Base-by-base conservation (phyloP, 2,888 invertebrate species). In the Lochmaea capreae region DNA sequence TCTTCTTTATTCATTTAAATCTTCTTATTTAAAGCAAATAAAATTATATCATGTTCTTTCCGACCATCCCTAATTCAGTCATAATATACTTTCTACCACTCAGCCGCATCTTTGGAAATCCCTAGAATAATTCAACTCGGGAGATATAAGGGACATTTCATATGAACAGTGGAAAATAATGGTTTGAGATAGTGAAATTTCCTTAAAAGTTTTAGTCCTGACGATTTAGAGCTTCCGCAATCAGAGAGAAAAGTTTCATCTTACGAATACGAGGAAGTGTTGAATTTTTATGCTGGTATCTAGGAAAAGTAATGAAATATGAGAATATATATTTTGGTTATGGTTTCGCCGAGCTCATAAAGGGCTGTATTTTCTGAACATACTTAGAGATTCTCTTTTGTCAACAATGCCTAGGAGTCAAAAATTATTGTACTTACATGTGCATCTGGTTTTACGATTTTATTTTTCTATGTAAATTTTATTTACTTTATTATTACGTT, bases 211-310 rank as follows among this genome's bases (percentile, higher is more conserved):
- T 75, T 75, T 62, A 68, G 75, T 54, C 72, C 61, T 39, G 54
- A 72, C 75, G 72, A 75, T 75, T 72, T 75, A 75, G 61, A 49
- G 72, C 49, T 75, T 75, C 75, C 75, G 75, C 75, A 75, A 75
- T 75, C 75, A 72, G 61, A 69, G 62, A 54, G 16, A 72, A 71
- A 65, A 69, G 65, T 72, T 72, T 75, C 74, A 54, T 65, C 74
- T 52, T 67, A 46, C 70, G 68, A 72, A 72, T 75, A 71, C 71
- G 68, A 72, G 74, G 65, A 72, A 62, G 59, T 65, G 67, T 68
- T 69, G 75, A 66, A 69, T 75, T 71, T 75, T 75, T 75, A 67
- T 62, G 69, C 26, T 62, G 67, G 62, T 69, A 72, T 69, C 54
- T 67, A 61, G 39, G 33, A 67, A 14, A 67, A 54, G 57, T 72